Percentiles rank a stretch among this genome's conserved stretches.
phyloP scores from a whole-genome alignment of 2,113 vertebrate genomes.

The Rhadina sibilatrix region DNA sequence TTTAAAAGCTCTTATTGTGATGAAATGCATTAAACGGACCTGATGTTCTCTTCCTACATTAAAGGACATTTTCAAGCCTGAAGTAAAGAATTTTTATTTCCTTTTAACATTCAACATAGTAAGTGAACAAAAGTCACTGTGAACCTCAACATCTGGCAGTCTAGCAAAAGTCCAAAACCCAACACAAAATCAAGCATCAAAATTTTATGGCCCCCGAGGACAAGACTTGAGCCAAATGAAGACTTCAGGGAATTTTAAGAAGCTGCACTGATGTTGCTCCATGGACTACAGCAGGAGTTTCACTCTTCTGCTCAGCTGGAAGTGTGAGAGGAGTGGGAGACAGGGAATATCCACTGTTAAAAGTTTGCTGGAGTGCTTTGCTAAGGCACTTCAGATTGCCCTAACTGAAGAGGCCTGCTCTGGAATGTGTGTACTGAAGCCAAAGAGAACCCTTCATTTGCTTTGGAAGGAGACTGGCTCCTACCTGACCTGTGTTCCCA shows the following conservation, averaged over 20 bases:
- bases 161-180: not conserved
- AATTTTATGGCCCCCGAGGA: not conserved
- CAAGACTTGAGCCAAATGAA: not conserved
- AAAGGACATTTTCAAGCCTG: not conserved
- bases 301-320: not conserved
- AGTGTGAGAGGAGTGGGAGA: not conserved
- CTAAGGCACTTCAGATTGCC: not conserved
- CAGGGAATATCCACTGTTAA: not conserved
- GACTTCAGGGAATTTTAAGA: not conserved
- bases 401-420: not conserved
- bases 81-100: not conserved
- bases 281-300: not conserved
- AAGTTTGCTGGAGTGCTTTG: rapidly evolving
- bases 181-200: not conserved
- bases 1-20: not conserved
- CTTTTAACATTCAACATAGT: not conserved
- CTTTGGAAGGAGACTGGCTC: not conserved
- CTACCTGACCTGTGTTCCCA: rapidly evolving
- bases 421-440: not conserved
- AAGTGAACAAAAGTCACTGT: not conserved
- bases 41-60: not conserved
- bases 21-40: not conserved
- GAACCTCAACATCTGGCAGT: rapidly evolving
- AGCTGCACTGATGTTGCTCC: not conserved
- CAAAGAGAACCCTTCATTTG: rapidly evolving